A percentile compares a stretch with the other conserved stretches of the same genome.
Evolutionary conservation across 2,113 vertebrate species (phyloP).

Genomic region (Misgurnus anguillicaudatus): DNA sequence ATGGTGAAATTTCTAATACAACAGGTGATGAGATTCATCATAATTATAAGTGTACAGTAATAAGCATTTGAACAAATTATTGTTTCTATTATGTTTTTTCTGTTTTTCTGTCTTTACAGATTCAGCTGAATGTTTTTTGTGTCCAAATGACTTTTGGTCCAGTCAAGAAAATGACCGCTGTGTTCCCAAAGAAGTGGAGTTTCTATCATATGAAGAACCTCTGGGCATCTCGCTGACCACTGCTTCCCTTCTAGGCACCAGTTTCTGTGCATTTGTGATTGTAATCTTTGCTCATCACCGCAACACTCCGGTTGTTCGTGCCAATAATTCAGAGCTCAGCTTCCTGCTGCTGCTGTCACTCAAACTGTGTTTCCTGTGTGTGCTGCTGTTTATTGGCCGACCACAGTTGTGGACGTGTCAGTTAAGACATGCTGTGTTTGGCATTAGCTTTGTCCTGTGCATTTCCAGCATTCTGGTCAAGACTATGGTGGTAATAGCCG

Average conservation of each 20-base stretch:
- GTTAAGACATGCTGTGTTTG: not conserved
- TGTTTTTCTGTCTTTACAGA: slow-evolving; percentile 49
- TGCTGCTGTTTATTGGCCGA: not conserved
- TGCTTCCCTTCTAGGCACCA: not conserved
- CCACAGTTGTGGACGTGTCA: slow-evolving; percentile 5
- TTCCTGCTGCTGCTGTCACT: not conserved
- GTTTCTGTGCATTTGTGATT: not conserved
- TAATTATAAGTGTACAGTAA: not conserved
- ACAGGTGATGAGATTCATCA: not conserved
- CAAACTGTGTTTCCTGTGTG: not conserved
- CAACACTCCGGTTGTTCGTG: not conserved
- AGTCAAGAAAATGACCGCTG: no score
- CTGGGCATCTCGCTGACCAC: not conserved
- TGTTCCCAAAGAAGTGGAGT: not conserved
- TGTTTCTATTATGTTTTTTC: not conserved
- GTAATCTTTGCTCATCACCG: not conserved
- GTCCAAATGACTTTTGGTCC: no score
- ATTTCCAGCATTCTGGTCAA: slow-evolving; percentile 38
- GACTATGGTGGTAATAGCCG: slow-evolving; percentile 39
- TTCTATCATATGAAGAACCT: not conserved
- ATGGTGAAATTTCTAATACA: no score
- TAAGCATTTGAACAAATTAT: no score
- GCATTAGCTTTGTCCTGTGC: slow-evolving; percentile 19
- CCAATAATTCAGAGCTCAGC: not conserved
- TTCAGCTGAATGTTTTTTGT: slow-evolving; percentile 3